Evolutionary conservation across 2,888 invertebrate genomes (phyloP).

Genomic region (Phyllotreta striolata): DNA sequence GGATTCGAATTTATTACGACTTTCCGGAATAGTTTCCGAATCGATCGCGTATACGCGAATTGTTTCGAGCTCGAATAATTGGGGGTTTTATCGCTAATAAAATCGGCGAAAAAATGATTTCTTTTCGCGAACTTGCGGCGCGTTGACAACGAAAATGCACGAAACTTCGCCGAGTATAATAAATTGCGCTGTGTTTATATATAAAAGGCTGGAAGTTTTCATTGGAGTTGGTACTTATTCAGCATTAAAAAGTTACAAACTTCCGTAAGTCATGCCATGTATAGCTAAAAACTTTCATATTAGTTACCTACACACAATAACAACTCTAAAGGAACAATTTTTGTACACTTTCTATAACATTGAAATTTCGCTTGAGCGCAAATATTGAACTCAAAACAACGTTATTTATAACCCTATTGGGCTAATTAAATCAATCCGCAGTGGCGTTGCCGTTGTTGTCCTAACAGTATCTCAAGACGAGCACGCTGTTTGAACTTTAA

Average conservation of each 20-base stretch:
- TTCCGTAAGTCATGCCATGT: constrained; percentile 5
- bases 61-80: too few relatives aligned
- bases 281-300: constrained; percentile 7
- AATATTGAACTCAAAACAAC: constrained; percentile 7
- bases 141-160: background rate
- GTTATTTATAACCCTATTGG: constrained; percentile 13
- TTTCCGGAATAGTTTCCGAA: constrained; percentile 7
- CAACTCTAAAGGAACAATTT: background rate
- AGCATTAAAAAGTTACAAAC: constrained; percentile 12
- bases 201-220: constrained; percentile 10
- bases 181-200: constrained; percentile 17
- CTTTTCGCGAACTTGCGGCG: background rate
- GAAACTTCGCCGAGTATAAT: constrained; percentile 7
- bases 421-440: constrained; percentile 34
- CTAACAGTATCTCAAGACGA: constrained; percentile 27
- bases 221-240: background rate
- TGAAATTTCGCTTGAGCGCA: background rate
- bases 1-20: constrained; percentile 3
- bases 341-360: too few relatives aligned
- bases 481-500: constrained; percentile 30
- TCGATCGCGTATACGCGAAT: background rate
- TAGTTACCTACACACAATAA: background rate
- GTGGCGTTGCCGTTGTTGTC: constrained; percentile 12
- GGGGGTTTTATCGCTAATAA: too few relatives aligned
- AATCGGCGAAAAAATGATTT: too few relatives aligned